Conservation (phyloP, 2,888 invertebrate species). For the Nemotelus nigrinus region DNA sequence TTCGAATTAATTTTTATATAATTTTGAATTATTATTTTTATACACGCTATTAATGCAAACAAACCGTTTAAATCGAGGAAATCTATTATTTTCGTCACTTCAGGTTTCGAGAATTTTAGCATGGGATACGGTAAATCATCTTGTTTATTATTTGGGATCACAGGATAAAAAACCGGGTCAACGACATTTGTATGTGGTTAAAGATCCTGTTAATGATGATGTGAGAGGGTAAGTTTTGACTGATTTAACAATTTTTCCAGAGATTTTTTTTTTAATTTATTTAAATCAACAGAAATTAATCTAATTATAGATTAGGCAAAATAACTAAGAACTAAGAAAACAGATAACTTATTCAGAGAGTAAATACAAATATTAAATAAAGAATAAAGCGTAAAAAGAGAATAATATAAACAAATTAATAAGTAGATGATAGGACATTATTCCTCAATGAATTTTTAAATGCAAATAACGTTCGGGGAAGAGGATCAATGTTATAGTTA, state of each 20-base stretch:
- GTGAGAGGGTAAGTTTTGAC: slow-evolving; percentile 67
- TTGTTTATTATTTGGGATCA: slow-evolving; percentile 81
- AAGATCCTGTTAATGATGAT: slow-evolving; percentile 78
- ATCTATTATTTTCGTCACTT: slow-evolving; percentile 36
- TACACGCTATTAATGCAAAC: not conserved
- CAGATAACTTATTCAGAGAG: too few relatives aligned
- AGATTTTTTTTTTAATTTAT: too few relatives aligned
- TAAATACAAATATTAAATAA: not conserved
- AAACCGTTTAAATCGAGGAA: not conserved
- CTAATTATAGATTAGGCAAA: not conserved
- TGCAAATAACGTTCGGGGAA: too few relatives aligned
- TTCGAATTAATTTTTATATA: not conserved
- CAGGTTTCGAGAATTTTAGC: slow-evolving; percentile 75
- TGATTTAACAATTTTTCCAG: not conserved
- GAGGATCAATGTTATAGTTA: too few relatives aligned
- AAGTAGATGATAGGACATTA: too few relatives aligned
- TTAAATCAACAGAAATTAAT: not conserved
- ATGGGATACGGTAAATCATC: slow-evolving; percentile 85
- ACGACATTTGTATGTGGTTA: slow-evolving; percentile 86
- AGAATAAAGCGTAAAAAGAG: not conserved
- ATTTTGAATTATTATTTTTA: slow-evolving; percentile 3
- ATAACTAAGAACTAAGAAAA: too few relatives aligned
- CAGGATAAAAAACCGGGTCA: slow-evolving; percentile 86
- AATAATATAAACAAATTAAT: too few relatives aligned
- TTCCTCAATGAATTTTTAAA: too few relatives aligned